phyloP scores from a whole-genome alignment of 2,113 vertebrate genomes.

The Planiliza haematocheilus region DNA sequence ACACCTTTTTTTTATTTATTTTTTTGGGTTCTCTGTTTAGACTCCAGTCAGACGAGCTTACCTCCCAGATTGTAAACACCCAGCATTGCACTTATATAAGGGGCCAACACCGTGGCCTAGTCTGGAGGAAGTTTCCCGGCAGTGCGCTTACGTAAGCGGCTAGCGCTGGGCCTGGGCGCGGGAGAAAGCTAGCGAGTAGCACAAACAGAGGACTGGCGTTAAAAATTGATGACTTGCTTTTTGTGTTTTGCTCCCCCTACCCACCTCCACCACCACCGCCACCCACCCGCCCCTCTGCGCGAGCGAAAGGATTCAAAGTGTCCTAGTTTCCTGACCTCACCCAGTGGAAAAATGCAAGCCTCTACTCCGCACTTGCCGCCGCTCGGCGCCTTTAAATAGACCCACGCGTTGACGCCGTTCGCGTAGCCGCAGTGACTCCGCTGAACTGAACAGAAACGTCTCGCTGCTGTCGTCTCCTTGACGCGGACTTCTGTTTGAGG shows the following conservation, averaged over 20 bases:
- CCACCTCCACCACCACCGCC: no score
- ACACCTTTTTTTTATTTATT: neutral
- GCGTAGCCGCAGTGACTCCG: neutral
- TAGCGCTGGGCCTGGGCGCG: slow-evolving; percentile 28
- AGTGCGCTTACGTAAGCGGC: slow-evolving; percentile 58
- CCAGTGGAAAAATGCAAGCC: slow-evolving; percentile 7
- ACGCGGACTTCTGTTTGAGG: slow-evolving; percentile 14
- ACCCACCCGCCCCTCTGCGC: neutral
- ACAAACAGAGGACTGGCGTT: slow-evolving; percentile 63
- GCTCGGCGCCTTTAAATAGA: neutral
- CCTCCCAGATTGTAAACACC: slow-evolving; percentile 28
- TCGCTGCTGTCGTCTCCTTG: slow-evolving; percentile 18
- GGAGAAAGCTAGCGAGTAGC: slow-evolving; percentile 63
- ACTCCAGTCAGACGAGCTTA: slow-evolving; percentile 1
- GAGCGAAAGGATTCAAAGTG: slow-evolving; percentile 42
- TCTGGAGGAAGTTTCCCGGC: slow-evolving; percentile 53
- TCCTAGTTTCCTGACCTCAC: slow-evolving; percentile 67
- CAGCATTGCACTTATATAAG: slow-evolving; percentile 48
- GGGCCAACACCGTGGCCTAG: slow-evolving; percentile 33
- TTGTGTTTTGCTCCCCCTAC: slow-evolving; percentile 51
- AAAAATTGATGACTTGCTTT: slow-evolving; percentile 79
- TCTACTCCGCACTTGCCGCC: slow-evolving; percentile 1
- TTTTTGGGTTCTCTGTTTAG: slow-evolving; percentile 9
- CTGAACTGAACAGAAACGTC: no score
- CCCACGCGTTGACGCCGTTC: neutral